Conservation (phyloP, 2,113 vertebrate genomes). For the Proterorhinus semilunaris region DNA sequence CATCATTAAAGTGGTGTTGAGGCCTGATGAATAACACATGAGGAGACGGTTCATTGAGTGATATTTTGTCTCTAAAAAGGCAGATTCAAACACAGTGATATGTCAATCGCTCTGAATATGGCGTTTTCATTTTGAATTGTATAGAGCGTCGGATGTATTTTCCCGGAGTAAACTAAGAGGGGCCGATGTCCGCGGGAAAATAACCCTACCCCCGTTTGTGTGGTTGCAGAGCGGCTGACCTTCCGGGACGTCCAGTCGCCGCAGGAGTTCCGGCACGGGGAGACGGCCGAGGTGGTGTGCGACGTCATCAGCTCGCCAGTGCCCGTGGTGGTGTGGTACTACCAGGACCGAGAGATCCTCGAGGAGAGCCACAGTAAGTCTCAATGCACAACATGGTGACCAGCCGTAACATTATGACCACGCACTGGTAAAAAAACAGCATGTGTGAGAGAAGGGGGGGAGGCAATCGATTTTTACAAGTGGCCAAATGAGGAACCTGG, state of each 20-base stretch:
- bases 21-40: background rate
- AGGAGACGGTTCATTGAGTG: background rate
- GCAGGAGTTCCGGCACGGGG: slow-evolving; percentile 93
- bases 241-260: slow-evolving; percentile 88
- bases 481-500: too few species aligned
- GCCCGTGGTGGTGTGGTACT: slow-evolving; percentile 92
- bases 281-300: slow-evolving; percentile 92
- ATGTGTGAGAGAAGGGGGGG: background rate
- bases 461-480: too few species aligned
- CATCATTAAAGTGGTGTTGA: background rate
- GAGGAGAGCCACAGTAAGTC: slow-evolving; percentile 89
- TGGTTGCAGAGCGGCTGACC: slow-evolving; percentile 88
- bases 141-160: too few species aligned
- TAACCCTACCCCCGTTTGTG: slow-evolving; percentile 6
- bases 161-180: too few species aligned
- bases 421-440: too few species aligned
- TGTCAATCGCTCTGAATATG: background rate
- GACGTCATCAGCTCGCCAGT: slow-evolving; percentile 92
- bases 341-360: slow-evolving; percentile 89
- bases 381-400: background rate
- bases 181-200: too few species aligned
- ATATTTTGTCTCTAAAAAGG: background rate
- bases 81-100: background rate
- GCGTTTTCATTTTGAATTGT: slow-evolving; percentile 1
- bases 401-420: background rate